Evolutionary conservation across 2,797 vertebrate genomes (phyloP).

Genomic region (Knipowitschia caucasica): DNA sequence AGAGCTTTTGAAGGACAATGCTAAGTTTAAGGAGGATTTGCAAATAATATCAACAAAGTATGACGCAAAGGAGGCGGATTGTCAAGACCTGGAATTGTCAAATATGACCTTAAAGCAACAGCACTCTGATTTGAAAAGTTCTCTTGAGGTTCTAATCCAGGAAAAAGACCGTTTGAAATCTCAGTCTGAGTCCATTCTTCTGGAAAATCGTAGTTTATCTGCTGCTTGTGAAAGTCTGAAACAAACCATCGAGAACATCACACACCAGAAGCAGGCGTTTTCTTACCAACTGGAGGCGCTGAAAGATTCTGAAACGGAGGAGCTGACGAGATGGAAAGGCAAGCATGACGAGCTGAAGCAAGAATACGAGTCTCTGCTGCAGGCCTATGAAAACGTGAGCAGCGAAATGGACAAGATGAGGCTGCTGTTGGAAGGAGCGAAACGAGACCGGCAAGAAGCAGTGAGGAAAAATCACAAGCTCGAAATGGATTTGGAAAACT

Average conservation of each 20-base stretch:
- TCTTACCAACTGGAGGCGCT: constrained; percentile 86
- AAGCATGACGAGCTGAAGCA: constrained; percentile 84
- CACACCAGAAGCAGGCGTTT: constrained; percentile 87
- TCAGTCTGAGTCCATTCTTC: constrained; percentile 67
- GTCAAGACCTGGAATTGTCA: constrained; percentile 49
- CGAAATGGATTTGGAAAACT: constrained; percentile 64
- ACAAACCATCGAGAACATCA: constrained; percentile 85
- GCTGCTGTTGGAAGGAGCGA: constrained; percentile 76
- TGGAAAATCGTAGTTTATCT: constrained; percentile 81
- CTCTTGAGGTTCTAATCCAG: constrained; percentile 13
- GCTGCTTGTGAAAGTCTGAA: constrained; percentile 87
- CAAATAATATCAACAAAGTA: constrained; percentile 60
- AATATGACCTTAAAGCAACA: constrained; percentile 58
- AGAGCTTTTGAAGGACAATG: constrained; percentile 81
- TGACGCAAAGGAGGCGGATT: constrained; percentile 58
- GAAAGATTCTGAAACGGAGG: constrained; percentile 85
- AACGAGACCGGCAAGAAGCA: constrained; percentile 82
- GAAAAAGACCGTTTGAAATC: constrained; percentile 66
- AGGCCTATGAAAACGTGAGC: constrained; percentile 86
- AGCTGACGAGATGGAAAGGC: constrained; percentile 85
- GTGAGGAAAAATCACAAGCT: constrained; percentile 67
- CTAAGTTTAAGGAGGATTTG: constrained; percentile 70
- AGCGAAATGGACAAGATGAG: constrained; percentile 88
- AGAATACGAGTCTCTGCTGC: constrained; percentile 86
- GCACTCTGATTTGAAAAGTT: constrained; percentile 55